phyloP scores from a whole-genome alignment of 2,113 vertebrate species.

The Theristicus caerulescens region DNA sequence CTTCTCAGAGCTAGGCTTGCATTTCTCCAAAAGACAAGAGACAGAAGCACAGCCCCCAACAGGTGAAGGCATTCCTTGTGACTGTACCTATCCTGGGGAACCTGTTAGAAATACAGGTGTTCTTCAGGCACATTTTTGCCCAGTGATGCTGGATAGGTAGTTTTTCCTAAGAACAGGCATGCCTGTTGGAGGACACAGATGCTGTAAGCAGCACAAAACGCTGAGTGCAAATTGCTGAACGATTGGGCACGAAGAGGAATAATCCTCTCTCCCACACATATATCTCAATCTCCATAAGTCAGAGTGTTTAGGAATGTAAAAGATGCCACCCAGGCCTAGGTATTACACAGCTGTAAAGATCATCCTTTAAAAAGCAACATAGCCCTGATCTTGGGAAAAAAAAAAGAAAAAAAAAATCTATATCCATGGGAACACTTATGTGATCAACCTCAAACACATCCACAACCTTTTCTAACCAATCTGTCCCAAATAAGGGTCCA shows the following conservation, averaged over 20 bases:
- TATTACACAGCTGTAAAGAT: too few species aligned
- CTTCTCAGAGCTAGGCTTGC: not conserved
- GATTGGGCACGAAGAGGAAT: not conserved
- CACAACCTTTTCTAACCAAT: not conserved
- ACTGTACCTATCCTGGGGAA: not conserved
- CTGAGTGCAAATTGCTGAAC: not conserved
- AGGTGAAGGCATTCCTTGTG: not conserved
- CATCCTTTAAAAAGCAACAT: not conserved
- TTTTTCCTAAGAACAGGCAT: not conserved
- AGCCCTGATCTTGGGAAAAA: not conserved
- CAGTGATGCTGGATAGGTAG: not conserved
- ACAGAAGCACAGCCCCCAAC: not conserved
- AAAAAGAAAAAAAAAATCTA: not conserved
- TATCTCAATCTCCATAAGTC: not conserved
- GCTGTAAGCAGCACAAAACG: not conserved
- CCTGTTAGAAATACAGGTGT: not conserved
- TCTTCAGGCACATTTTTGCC: not conserved
- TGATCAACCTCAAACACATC: not conserved
- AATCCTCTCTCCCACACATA: not conserved
- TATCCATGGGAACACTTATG: not conserved
- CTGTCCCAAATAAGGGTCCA: not conserved
- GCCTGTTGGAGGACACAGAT: too few species aligned
- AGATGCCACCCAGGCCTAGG: not conserved
- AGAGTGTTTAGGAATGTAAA: not conserved
- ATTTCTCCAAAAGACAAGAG: not conserved